Evolutionary conservation across 2,888 invertebrate species (phyloP).

Genomic region (Erebia aethiops): DNA sequence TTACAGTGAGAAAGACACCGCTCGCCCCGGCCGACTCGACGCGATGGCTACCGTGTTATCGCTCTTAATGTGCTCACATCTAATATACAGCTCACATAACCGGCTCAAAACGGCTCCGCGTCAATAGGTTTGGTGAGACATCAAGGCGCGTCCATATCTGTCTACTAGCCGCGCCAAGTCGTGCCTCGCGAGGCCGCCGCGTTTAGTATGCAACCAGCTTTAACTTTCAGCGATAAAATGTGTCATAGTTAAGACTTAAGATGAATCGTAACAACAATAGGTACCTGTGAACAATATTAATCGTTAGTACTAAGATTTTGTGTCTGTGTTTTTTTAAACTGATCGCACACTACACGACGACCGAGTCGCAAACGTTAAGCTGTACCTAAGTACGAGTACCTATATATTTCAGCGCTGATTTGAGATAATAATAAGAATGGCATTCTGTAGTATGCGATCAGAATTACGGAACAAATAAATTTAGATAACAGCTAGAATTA

Average conservation of each 20-base stretch:
- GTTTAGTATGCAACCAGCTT: not conserved
- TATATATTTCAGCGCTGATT: not conserved
- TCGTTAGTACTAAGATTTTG: slow-evolving; percentile 34
- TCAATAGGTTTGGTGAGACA: too few relatives aligned
- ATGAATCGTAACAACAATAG: slow-evolving; percentile 35
- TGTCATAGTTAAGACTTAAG: slow-evolving; percentile 35
- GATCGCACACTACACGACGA: not conserved
- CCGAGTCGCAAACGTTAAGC: not conserved
- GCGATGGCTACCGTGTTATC: too few relatives aligned
- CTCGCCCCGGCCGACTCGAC: too few relatives aligned
- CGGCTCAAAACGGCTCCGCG: too few relatives aligned
- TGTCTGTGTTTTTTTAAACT: slow-evolving; percentile 39
- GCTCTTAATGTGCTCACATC: too few relatives aligned
- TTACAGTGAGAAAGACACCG: too few relatives aligned
- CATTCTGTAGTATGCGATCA: not conserved
- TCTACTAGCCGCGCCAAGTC: not conserved
- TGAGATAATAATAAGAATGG: too few relatives aligned
- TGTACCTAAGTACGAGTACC: too few relatives aligned
- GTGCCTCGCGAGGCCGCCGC: not conserved
- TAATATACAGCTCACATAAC: too few relatives aligned
- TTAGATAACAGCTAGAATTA: slow-evolving; percentile 44
- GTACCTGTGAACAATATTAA: slow-evolving; percentile 20
- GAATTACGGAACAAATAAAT: slow-evolving; percentile 20
- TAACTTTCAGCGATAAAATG: slow-evolving; percentile 11
- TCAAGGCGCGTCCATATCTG: not conserved